A percentile compares a stretch with the other conserved stretches of the same genome.
Conservation (phyloP, 2,113 vertebrate genomes). For the Ceyx cyanopectus region DNA sequence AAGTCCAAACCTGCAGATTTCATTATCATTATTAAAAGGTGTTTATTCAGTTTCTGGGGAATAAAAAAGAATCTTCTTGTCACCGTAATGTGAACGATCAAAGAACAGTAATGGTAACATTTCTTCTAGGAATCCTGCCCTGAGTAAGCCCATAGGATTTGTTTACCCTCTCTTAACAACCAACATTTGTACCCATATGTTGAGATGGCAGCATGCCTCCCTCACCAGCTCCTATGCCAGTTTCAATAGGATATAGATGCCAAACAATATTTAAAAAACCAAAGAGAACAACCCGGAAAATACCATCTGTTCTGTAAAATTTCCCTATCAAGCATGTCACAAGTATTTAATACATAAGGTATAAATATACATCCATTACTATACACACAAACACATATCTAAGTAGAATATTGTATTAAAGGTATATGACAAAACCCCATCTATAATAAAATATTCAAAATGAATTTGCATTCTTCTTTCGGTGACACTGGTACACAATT, state of each 20-base stretch:
- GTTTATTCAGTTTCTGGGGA: conserved; percentile 25
- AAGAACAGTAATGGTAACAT: conserved; percentile 58
- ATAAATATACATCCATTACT: background rate
- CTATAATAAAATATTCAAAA: background rate
- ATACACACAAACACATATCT: background rate
- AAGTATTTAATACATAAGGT: background rate
- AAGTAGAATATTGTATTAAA: background rate
- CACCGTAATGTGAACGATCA: conserved; percentile 57
- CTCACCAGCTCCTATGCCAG: conserved; percentile 43
- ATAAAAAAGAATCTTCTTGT: background rate
- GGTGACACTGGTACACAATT: background rate
- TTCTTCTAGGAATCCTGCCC: conserved; percentile 65
- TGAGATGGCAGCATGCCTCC: conserved; percentile 69
- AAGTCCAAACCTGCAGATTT: conserved; percentile 53
- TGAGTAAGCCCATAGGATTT: conserved; percentile 67
- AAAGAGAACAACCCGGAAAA: too few species aligned
- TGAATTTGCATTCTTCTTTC: background rate
- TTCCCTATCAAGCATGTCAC: background rate
- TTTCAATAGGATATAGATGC: conserved; percentile 69
- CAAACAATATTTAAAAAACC: conserved; percentile 73
- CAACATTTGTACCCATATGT: conserved; percentile 70
- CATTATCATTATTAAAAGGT: conserved; percentile 51
- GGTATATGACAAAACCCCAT: background rate
- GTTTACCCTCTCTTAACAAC: conserved; percentile 64
- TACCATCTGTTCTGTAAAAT: conserved; percentile 72